Evolutionary conservation across 1,140 invertebrate genomes (phyloP).

Genomic region (Artemia franciscana): DNA sequence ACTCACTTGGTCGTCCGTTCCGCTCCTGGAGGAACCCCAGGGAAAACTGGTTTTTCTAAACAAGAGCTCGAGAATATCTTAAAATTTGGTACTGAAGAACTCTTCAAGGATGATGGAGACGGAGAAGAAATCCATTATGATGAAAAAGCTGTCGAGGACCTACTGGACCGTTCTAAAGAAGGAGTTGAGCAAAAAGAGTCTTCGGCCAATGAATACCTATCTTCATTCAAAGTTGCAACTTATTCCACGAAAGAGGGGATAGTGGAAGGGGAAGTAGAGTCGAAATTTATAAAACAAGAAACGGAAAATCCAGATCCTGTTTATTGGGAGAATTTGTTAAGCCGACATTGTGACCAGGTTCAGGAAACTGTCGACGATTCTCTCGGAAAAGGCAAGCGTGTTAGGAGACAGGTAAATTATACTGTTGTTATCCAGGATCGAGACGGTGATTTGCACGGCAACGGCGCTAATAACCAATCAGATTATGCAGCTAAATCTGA

Average conservation of each 20-base stretch:
- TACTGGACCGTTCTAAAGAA: conserved; percentile 78
- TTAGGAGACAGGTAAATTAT: conserved; percentile 86
- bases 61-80: conserved; percentile 89
- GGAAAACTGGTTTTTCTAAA: conserved; percentile 75
- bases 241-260: conserved; percentile 90
- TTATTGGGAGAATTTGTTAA: conserved; percentile 94
- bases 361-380: conserved; percentile 82
- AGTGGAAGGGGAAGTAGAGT: conserved; percentile 76
- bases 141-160: conserved; percentile 72
- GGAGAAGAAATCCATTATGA: conserved; percentile 92
- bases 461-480: conserved; percentile 92
- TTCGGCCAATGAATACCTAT: conserved; percentile 97
- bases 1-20: conserved; percentile 98
- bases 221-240: conserved; percentile 88
- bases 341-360: conserved; percentile 98
- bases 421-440: conserved; percentile 78
- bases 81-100: conserved; percentile 93
- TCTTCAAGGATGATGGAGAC: conserved; percentile 61
- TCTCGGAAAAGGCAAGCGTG: conserved; percentile 60
- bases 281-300: conserved; percentile 94
- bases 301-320: conserved; percentile 92
- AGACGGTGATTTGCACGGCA: conserved; percentile 87
- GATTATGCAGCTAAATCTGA: conserved; percentile 66
- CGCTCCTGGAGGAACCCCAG: conserved; percentile 31
- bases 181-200: conserved; percentile 94